Conservation (phyloP, 2,888 invertebrate species). For the Daptonema setosum region DNA sequence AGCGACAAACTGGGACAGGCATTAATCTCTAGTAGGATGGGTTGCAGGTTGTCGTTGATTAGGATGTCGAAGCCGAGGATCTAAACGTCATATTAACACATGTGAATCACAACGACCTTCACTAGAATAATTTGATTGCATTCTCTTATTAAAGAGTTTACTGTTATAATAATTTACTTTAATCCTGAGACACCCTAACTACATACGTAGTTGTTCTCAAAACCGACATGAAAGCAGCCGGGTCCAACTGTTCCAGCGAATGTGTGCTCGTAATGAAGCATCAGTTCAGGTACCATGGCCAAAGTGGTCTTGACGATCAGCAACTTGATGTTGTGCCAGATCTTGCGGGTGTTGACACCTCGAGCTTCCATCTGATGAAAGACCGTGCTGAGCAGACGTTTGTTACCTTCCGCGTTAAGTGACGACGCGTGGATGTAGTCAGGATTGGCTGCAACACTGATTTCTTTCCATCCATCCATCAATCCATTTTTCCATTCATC, state of each 20-base stretch:
- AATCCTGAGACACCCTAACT: too few relatives aligned
- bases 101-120: too few relatives aligned
- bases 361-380: conserved; percentile 26
- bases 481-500: too few relatives aligned
- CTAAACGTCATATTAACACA: conserved; percentile 26
- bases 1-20: conserved; percentile 33
- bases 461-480: too few relatives aligned
- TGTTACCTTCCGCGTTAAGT: conserved; percentile 26
- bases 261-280: conserved; percentile 28
- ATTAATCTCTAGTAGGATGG: conserved; percentile 34
- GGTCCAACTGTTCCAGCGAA: conserved; percentile 24
- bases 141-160: too few relatives aligned
- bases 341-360: conserved; percentile 27
- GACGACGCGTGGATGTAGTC: conserved; percentile 26
- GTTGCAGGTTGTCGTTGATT: conserved; percentile 28
- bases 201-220: neutral
- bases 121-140: too few relatives aligned
- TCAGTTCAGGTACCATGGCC: conserved; percentile 32
- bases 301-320: conserved; percentile 33
- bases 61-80: conserved; percentile 35
- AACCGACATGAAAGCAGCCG: conserved; percentile 33
- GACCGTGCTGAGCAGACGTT: conserved; percentile 32
- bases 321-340: conserved; percentile 32
- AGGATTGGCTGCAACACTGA: too few relatives aligned
- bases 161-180: too few relatives aligned